These are phyloP conservation scores for Cataglyphis cursor DNA, from an alignment of 2,888 invertebrate genomes.

Conservation along the genomic window DNA sequence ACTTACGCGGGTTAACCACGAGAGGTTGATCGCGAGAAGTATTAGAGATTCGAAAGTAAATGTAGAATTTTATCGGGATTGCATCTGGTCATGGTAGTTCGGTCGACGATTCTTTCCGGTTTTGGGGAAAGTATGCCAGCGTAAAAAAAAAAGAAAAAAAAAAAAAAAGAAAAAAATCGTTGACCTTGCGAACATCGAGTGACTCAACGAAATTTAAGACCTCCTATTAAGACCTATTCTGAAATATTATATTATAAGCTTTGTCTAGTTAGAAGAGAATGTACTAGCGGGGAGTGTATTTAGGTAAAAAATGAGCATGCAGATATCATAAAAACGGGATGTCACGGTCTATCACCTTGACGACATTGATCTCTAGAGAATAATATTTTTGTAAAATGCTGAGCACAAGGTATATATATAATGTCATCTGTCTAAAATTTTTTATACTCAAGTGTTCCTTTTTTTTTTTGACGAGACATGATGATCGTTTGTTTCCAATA, in stretches of 20 bases:
- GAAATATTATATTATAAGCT: slow-evolving; percentile 59
- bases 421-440: slow-evolving; percentile 49
- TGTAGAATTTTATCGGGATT: slow-evolving; percentile 56
- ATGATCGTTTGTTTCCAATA: background rate
- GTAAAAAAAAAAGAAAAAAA: slow-evolving; percentile 26
- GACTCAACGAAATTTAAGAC: slow-evolving; percentile 44
- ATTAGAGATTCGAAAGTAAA: slow-evolving; percentile 57
- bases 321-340: slow-evolving; percentile 81
- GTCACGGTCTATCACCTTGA: slow-evolving; percentile 79
- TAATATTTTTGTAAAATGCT: slow-evolving; percentile 69
- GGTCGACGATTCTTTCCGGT: slow-evolving; percentile 42
- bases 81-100: slow-evolving; percentile 48
- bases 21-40: background rate
- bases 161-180: background rate
- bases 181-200: slow-evolving; percentile 56
- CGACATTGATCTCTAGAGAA: slow-evolving; percentile 75
- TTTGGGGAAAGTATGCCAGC: slow-evolving; percentile 54
- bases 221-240: slow-evolving; percentile 22
- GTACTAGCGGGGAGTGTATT: slow-evolving; percentile 50
- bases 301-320: slow-evolving; percentile 70
- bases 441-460: background rate
- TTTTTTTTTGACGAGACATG: background rate
- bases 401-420: slow-evolving; percentile 13
- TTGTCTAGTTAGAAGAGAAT: slow-evolving; percentile 47
- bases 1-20: background rate